These are phyloP conservation scores for Acronicta aceris DNA, from an alignment of 2,888 invertebrate species.

Conservation along the genomic window DNA sequence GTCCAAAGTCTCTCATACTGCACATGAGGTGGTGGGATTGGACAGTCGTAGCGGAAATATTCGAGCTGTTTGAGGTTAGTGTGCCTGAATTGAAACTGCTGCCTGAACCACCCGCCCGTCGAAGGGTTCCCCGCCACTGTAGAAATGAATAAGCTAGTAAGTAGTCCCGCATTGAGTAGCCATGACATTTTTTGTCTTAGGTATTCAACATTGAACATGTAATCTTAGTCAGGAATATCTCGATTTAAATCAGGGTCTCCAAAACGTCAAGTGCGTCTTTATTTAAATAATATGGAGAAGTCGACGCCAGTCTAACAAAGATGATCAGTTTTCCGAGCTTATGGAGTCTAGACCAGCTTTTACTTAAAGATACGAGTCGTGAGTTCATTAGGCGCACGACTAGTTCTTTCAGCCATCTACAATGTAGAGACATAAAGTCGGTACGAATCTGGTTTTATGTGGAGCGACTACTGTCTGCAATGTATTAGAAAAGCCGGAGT, in stretches of 20 bases:
- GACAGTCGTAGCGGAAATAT: slow-evolving; percentile 66
- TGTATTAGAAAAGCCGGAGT: slow-evolving; percentile 19
- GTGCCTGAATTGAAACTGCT: slow-evolving; percentile 85
- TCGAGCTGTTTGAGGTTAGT: slow-evolving; percentile 70
- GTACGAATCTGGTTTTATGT: slow-evolving; percentile 26
- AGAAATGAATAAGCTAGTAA: slow-evolving; percentile 24
- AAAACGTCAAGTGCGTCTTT: too few relatives aligned
- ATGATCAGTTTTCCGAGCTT: slow-evolving; percentile 7
- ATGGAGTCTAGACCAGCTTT: not conserved
- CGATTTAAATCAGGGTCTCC: too few relatives aligned
- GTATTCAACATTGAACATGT: too few relatives aligned
- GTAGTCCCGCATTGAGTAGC: not conserved
- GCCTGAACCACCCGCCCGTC: slow-evolving; percentile 83
- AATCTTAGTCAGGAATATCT: too few relatives aligned
- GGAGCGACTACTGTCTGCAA: slow-evolving; percentile 31
- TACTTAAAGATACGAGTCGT: slow-evolving; percentile 10
- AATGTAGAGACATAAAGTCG: slow-evolving; percentile 1
- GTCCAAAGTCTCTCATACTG: slow-evolving; percentile 94
- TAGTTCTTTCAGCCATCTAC: slow-evolving; percentile 9
- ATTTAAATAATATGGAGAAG: too few relatives aligned
- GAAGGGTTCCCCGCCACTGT: slow-evolving; percentile 85
- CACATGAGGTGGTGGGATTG: slow-evolving; percentile 92
- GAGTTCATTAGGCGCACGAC: slow-evolving; percentile 21
- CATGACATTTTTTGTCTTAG: too few relatives aligned
- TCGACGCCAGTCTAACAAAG: not conserved